Conservation (phyloP, 2,888 invertebrate species). For the Mycalesis mineus region DNA sequence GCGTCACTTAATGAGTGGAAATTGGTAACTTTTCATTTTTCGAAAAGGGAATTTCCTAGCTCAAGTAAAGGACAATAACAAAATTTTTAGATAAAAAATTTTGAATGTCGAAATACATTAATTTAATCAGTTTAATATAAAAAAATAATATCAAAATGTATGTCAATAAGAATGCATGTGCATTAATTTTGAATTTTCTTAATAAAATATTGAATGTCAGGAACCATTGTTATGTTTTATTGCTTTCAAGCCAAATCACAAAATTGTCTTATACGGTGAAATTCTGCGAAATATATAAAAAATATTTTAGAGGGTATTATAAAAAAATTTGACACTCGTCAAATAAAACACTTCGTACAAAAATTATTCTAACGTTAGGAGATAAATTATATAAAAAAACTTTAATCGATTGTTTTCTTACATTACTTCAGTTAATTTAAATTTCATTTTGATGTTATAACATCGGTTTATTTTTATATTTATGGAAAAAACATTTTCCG, state of each 20-base stretch:
- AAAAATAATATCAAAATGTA: constrained; percentile 13
- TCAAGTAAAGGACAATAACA: constrained; percentile 52
- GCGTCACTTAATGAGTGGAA: constrained; percentile 48
- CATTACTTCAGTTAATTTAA: neutral
- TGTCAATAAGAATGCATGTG: constrained; percentile 9
- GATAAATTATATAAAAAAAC: constrained; percentile 8
- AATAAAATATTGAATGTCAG: constrained; percentile 5
- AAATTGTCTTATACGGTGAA: neutral
- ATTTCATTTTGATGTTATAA: neutral
- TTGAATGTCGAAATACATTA: constrained; percentile 52
- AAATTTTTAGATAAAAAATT: constrained; percentile 64
- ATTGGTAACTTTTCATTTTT: constrained; percentile 56
- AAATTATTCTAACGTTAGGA: constrained; percentile 7
- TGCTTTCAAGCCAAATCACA: constrained; percentile 3
- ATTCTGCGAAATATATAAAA: neutral
- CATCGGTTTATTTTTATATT: too few species aligned
- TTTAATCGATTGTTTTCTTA: constrained; percentile 4
- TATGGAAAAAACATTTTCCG: too few species aligned
- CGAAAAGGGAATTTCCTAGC: constrained; percentile 63
- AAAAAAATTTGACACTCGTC: constrained; percentile 1
- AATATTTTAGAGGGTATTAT: neutral
- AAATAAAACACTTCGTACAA: constrained; percentile 8
- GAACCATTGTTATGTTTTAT: constrained; percentile 6
- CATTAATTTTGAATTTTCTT: neutral
- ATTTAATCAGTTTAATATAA: constrained; percentile 12